Evolutionary conservation across 2,888 invertebrate genomes (phyloP).

Genomic region (Erebia aethiops): DNA sequence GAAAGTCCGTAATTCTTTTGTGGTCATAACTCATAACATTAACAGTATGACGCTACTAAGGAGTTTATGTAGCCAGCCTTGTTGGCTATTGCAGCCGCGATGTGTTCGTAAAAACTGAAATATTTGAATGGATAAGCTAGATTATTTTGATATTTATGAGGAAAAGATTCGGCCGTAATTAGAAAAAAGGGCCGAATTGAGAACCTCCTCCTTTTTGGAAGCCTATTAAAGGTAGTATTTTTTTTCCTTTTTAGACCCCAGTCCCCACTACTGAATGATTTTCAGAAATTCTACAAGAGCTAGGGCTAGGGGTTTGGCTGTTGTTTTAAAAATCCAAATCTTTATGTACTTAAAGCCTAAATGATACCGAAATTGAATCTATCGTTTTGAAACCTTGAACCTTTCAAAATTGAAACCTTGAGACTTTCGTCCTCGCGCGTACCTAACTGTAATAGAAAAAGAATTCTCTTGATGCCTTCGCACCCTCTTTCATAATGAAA

Average conservation of each 20-base stretch:
- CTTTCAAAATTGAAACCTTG: not conserved
- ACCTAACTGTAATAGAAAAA: slow-evolving; percentile 35
- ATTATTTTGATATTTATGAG: not conserved
- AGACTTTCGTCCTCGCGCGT: slow-evolving; percentile 20
- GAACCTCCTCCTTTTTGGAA: not conserved
- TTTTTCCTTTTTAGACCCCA: not conserved
- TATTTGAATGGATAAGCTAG: not conserved
- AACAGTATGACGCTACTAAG: not conserved
- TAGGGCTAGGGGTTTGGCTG: not conserved
- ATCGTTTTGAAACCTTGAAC: too few relatives aligned
- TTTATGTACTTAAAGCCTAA: not conserved
- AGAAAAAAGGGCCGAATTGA: not conserved
- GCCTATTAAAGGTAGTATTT: not conserved
- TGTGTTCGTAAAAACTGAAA: not conserved
- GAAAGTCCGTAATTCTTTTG: slow-evolving; percentile 11
- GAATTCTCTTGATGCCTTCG: slow-evolving; percentile 25
- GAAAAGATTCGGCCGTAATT: not conserved
- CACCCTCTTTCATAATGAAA: slow-evolving; percentile 44
- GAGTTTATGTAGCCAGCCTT: not conserved
- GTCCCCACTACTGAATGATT: not conserved
- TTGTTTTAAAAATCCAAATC: not conserved
- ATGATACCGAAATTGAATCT: slow-evolving; percentile 10
- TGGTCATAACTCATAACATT: slow-evolving; percentile 12
- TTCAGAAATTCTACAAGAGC: too few relatives aligned
- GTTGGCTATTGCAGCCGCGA: not conserved